A percentile compares a stretch with the other conserved stretches of the same genome.
Conservation (phyloP, 2,888 invertebrate genomes). For the Hedychridium roseum region DNA sequence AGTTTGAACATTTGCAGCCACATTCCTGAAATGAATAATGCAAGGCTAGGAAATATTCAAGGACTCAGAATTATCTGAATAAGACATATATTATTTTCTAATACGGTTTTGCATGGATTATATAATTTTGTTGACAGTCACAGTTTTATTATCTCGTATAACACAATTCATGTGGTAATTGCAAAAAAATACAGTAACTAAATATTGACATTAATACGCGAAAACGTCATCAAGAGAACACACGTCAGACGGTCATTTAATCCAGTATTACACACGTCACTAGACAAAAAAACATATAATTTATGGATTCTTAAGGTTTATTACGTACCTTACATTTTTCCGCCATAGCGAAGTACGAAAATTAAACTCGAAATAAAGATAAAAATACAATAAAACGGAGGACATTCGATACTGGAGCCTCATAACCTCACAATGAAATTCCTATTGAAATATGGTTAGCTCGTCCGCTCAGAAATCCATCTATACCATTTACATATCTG, state of each 20-base stretch:
- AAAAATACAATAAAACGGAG: slow-evolving; percentile 41
- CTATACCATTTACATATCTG: neutral
- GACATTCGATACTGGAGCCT: slow-evolving; percentile 43
- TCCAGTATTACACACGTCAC: neutral
- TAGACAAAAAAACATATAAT: slow-evolving; percentile 3
- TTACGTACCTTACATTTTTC: slow-evolving; percentile 56
- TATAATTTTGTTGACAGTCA: neutral
- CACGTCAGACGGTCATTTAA: neutral
- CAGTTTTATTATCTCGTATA: neutral
- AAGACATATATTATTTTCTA: neutral
- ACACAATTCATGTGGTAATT: neutral
- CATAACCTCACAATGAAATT: slow-evolving; percentile 47
- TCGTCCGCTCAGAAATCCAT: neutral
- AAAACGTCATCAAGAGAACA: neutral
- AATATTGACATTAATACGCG: neutral
- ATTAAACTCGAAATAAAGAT: slow-evolving; percentile 33
- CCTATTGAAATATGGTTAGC: slow-evolving; percentile 2
- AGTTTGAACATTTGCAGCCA: slow-evolving; percentile 69
- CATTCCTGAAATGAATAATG: slow-evolving; percentile 67
- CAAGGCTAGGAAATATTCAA: neutral
- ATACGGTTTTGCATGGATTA: too few relatives aligned
- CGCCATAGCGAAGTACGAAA: slow-evolving; percentile 46
- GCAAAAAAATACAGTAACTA: neutral
- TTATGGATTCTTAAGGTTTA: neutral
- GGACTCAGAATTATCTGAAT: neutral